Base-by-base conservation (phyloP, 92 coral and sea anemone species). In the Phenganax marumi region DNA sequence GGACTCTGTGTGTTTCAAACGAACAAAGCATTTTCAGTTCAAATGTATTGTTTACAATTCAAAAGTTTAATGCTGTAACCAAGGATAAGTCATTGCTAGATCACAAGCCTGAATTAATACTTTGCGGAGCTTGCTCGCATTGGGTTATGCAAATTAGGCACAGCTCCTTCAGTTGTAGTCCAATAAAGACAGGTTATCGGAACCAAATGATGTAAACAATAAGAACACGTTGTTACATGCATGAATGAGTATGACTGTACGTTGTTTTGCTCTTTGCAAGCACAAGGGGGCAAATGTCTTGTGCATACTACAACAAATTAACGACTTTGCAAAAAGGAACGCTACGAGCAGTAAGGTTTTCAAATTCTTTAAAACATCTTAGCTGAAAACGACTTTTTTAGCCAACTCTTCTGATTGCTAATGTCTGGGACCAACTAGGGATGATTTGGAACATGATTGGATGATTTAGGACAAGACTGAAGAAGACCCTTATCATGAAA, bases 31-130 rank as follows among this genome's bases (percentile, higher is more conserved):
- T 66, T 12, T 66, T 66, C 14, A 66, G 17, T 66, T 66, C 14
- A 66, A 66, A 66, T 6, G 14, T 24, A 66, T 66, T 66, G 72
- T 66, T 66, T 66, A 66, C 18, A 33, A 17, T 66, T 66, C 0
- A 18, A 66, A 66, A n/a, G 48, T 49, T 66, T 33, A 5, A 25
- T 66, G 43, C 26, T 24, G 43, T 33, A 66, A 66, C 26, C 72
- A 66, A 10, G 17, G 3, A 49, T 9, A 24, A 3, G 25, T 22
- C 70, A 64, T 23, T 66, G 26, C 39, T 17, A 19, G 9, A 62
- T 56, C 8, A 39, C 68, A 3, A 3, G 2, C 0, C 9, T 9
- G 43, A 66, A 25, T 25, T 49, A 62, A 1, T 33, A 62, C 18
- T 62, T 66, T 14, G 50, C 18, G 72, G 26, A 16, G 48, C 5